Base-by-base conservation (phyloP, 2,113 vertebrate species). In the Malurus melanocephalus region DNA sequence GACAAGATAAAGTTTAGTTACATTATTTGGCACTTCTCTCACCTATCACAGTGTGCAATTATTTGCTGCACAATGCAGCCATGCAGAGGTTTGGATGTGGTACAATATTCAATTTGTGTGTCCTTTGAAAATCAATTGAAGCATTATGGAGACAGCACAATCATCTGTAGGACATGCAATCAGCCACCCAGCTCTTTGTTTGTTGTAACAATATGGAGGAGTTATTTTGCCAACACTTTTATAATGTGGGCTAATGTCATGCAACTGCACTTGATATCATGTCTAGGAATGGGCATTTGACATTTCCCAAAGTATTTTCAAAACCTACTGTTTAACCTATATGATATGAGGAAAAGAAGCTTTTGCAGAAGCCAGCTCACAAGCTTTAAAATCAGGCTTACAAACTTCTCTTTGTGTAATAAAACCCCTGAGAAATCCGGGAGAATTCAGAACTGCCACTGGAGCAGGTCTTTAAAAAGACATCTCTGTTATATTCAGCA, bases 141-240 rank as follows among this genome's bases (percentile, higher is more conserved):
- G 51, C 71, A 61, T 51, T 83, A 88, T n/a, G 22, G 93, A 93
- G 73, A 91, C 62, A 89, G 35, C 13, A 48, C 46, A 65, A 77
- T 66, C 80, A 68, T 87, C 75, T 94, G 85, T 46, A 91, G 76
- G 38, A 84, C 16, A 16, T 61, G 42, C 81, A 82, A 87, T 66
- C 69, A 81, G 22, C 11, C 78, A 87, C 46, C 27, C 35, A 61
- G 30, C 60, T 73, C 55, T 89, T 85, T 82, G 46, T 93, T 96
- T 94, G 72, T 88, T 90, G 60, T 91, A 83, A 92, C 59, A 93
- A 92, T 84, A 83, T 2, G 8, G 38, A 85, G 38, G n/a, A 77
- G 35, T 80, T 94, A 87, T 96, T 95, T 81, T 94, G 92, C 69
- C 78, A 92, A 77, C 82, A 74, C 51, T 94, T 96, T 80, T 49